Evolutionary conservation across 2,888 invertebrate species (phyloP), one percentile per base, ranked within the genome.

Genomic region (Hecatera dysodea): DNA sequence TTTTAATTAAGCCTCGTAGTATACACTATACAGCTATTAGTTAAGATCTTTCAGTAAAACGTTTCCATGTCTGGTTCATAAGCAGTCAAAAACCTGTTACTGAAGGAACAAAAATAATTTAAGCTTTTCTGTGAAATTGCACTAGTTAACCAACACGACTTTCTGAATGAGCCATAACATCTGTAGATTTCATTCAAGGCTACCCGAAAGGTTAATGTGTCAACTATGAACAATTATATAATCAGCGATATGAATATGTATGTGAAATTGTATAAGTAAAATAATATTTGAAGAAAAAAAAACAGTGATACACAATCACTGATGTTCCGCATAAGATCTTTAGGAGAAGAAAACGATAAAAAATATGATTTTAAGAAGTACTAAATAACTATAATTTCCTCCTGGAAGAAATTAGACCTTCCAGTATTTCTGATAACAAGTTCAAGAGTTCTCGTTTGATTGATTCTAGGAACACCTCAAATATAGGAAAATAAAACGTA

Each of bases 181-280:
- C 44, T 44, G 19, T 27, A 24, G 50, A 62, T 52, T 72, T 33
- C 22, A 57, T 78, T 78, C 62, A 74, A 78, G 56, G 62, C 62
- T 29, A 29, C 46, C 15, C 72, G 27, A 78, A 74, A 78, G 48
- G 52, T 59, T 70, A 70, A 59, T 48, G 19, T 36, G 22, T 53
- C 57, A 76, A 44, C 77, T 44, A 68, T 46, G 17, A 68, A 57
- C n/a, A 24, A 59, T 44, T 69, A 59, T 53, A 29, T 29, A 44
- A 56, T 24, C 27, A 52, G 52, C 22, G 4, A 22, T 9, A 36
- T 63, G 42, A 33, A 52, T 69, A 77, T 15, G 17, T 52, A 59
- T 50, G 24, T 33, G 33, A 52, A 57, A 55, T 60, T 36, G 9
- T 17, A 22, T 48, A 50, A 61, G 44, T 78, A 44, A 15, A 61